These are phyloP conservation scores for Laticauda laticaudata DNA, from an alignment of 2,113 vertebrate species.

Conservation along the genomic window DNA sequence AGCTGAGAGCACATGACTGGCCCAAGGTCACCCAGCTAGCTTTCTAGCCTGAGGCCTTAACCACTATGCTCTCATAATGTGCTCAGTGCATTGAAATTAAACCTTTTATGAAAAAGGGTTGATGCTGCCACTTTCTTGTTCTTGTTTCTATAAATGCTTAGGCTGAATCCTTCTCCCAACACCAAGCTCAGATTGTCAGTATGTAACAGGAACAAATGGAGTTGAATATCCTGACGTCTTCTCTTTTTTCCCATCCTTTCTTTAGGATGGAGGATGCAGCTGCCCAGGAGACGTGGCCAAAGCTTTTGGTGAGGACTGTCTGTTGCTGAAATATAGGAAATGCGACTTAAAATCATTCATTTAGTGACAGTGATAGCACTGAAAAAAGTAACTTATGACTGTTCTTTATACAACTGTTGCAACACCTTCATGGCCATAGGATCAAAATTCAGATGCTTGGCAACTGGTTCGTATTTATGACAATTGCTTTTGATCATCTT, in stretches of 20 bases:
- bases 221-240: neutral
- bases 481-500: neutral
- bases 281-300: constrained; percentile 98
- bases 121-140: neutral
- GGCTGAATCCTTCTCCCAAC: neutral
- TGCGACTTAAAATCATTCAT: neutral
- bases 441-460: neutral
- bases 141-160: neutral
- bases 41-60: neutral
- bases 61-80: neutral
- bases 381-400: neutral
- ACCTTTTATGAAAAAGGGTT: neutral
- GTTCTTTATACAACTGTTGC: neutral
- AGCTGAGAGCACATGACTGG: neutral
- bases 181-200: neutral
- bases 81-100: neutral
- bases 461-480: neutral
- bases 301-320: constrained; percentile 86
- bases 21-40: neutral
- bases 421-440: neutral
- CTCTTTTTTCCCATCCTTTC: constrained; percentile 38
- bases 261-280: constrained; percentile 93
- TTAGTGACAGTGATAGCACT: neutral
- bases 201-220: neutral
- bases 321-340: neutral